Conservation (phyloP, 2,888 invertebrate genomes). For the Parascotia fuliginaria region DNA sequence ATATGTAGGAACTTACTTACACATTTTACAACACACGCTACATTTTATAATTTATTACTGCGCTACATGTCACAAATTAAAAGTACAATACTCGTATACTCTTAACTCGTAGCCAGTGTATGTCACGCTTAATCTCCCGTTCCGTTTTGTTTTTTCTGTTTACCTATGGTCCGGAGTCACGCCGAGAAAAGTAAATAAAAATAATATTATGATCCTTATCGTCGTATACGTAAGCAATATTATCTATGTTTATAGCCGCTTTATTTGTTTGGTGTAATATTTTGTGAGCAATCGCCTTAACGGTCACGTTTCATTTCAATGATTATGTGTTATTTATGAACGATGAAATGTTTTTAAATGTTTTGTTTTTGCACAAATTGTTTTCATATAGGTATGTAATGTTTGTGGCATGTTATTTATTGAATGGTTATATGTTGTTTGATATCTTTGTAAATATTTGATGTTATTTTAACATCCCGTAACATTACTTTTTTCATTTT, state of each 20-base stretch:
- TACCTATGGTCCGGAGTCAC: constrained; percentile 35
- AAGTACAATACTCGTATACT: too few species aligned
- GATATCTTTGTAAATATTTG: too few species aligned
- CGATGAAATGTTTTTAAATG: constrained; percentile 21
- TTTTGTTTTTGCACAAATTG: constrained; percentile 8
- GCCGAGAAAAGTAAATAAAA: constrained; percentile 49
- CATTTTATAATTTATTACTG: too few species aligned
- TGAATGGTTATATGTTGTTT: not conserved
- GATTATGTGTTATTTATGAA: constrained; percentile 34
- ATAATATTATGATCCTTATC: constrained; percentile 48
- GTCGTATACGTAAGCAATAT: constrained; percentile 33
- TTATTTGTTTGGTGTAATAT: constrained; percentile 35
- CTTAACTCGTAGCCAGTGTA: too few species aligned
- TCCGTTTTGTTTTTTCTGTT: constrained; percentile 40
- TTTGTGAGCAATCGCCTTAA: constrained; percentile 36
- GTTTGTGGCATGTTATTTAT: not conserved
- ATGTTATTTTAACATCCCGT: too few species aligned
- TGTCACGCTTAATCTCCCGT: constrained; percentile 18
- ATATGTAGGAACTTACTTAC: too few species aligned
- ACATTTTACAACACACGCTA: too few species aligned
- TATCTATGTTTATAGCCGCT: constrained; percentile 36
- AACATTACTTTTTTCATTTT: too few species aligned
- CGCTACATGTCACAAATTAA: too few species aligned
- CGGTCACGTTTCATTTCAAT: constrained; percentile 33
- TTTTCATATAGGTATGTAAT: constrained; percentile 5